Evolutionary conservation across 2,888 invertebrate species (phyloP).

Genomic region (Julus scanicus): DNA sequence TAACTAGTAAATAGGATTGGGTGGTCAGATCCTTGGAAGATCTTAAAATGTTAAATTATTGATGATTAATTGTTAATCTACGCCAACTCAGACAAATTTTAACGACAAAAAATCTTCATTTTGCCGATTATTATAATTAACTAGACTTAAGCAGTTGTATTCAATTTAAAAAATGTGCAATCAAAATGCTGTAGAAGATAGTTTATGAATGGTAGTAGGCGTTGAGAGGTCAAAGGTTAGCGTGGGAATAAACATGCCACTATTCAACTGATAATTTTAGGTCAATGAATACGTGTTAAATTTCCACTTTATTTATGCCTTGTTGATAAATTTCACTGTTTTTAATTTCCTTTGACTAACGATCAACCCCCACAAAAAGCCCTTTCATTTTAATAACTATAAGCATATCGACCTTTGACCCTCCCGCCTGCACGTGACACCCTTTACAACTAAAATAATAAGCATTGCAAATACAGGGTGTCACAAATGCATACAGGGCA

Average conservation of each 20-base stretch:
- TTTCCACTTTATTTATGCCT: conserved; percentile 13
- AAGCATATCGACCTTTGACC: not conserved
- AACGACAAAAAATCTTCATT: not conserved
- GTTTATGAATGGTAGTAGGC: conserved; percentile 39
- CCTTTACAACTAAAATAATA: not conserved
- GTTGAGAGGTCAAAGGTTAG: not conserved
- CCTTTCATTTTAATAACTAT: not conserved
- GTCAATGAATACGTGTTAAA: conserved; percentile 25
- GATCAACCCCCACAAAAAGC: not conserved
- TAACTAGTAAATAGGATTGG: not conserved
- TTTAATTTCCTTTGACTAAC: conserved; percentile 3
- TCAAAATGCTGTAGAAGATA: not conserved
- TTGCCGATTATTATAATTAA: not conserved
- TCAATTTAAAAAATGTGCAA: not conserved
- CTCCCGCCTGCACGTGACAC: not conserved
- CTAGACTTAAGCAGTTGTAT: not conserved
- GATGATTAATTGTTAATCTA: not conserved
- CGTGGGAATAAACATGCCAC: conserved; percentile 22
- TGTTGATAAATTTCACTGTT: not conserved
- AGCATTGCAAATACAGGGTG: too few relatives aligned
- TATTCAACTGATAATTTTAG: not conserved
- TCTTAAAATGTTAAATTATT: not conserved
- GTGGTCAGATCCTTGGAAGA: not conserved
- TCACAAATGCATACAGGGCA: too few relatives aligned
- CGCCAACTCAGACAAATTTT: not conserved